Base-by-base conservation (phyloP, 2,888 invertebrate species). In the Halictus ligatus region DNA sequence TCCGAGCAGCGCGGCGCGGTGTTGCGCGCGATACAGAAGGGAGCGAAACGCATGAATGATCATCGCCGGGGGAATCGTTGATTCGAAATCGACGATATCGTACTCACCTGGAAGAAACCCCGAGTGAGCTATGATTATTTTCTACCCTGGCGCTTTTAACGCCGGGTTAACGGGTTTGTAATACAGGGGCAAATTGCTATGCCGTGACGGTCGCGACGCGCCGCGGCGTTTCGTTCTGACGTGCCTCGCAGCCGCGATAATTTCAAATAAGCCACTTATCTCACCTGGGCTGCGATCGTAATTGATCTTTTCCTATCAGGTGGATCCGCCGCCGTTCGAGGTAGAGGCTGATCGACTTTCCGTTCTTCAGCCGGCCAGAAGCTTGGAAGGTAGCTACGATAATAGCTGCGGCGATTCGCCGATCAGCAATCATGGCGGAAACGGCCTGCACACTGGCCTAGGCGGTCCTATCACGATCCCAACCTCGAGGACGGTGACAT, bases 361-460 rank as follows among this genome's bases (percentile, higher is more conserved):
- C 6, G 88, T 91, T 40, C 81, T 90, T 15, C 91, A 92, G 48
- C 89, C 91, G n/a, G 90, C 88, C 7, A 87, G 89, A 29, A 93
- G 91, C 71, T 78, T 91, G 21, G 96, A 96, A 88, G 95, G 95
- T 85, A 96, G 95, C 91, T 96, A 96, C 92, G 96, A 96, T 92
- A 96, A 97, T 71, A 97, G 96, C 75, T 96, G 97, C 72, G 97
- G 96, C 54, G 90, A 91, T 64, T 96, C 96, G 80, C 96, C 96
- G 80, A 96, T 96, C 75, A 95, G 97, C 94, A 95, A 96, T 93
- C 92, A 93, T 73, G 90, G 88, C 46, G 90, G 89, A 81, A 92
- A 86, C 69, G 91, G 89, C 12, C 81, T 87, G 29, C 89, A 90
- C 54, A 95, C 96, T 90, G 94, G 94, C 2, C 91, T 92, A 48